Base-by-base conservation (phyloP, 2,113 vertebrate genomes). In the Microcebus tavaratra region DNA sequence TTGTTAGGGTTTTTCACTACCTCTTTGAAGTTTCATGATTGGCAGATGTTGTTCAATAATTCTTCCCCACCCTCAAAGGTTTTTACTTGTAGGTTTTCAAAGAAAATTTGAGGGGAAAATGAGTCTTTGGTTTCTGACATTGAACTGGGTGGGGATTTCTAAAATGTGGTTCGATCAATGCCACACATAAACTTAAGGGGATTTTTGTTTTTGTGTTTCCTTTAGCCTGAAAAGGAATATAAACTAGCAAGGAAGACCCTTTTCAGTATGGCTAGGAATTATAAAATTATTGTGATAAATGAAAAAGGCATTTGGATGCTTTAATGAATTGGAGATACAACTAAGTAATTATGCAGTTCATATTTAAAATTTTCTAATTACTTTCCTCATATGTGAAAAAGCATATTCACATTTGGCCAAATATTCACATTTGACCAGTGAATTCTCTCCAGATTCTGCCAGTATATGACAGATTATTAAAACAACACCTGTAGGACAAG, bases 1-100 rank as follows among this genome's bases (percentile, higher is more conserved):
- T 98, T 98, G 98, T 98, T 98, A 68, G 80, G 61, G 76, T 65
- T 92, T 98, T 98, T 98, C 82, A 98, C 97, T 97, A 94, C 50
- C 96, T 96, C 98, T 98, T 98, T 98, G 97, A 98, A 98, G 97
- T 97, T 98, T 98, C 91, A 88, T 91, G 95, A 98, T 94, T 95
- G 95, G 92, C 94, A 96, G 89, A 97, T 98, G 96, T 23, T n/a
- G 36, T 95, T 96, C 97, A 98, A 86, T 97, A 96, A 98, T 97
- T 97, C 83, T 34, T 95, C 96, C 79, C 81, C 0, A 39, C 0
- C 65, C 20, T 8, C 18, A 25, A 23, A 92, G 88, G 91, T 75
- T 96, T 84, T 98, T 96, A 83, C 39, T 73, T 96, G 97, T 57
- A 96, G 85, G 59, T 93, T 95, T 92, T 55, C 9, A 42, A 91